Base-by-base conservation (phyloP, 2,113 vertebrate species). In the Cnemophilus loriae region DNA sequence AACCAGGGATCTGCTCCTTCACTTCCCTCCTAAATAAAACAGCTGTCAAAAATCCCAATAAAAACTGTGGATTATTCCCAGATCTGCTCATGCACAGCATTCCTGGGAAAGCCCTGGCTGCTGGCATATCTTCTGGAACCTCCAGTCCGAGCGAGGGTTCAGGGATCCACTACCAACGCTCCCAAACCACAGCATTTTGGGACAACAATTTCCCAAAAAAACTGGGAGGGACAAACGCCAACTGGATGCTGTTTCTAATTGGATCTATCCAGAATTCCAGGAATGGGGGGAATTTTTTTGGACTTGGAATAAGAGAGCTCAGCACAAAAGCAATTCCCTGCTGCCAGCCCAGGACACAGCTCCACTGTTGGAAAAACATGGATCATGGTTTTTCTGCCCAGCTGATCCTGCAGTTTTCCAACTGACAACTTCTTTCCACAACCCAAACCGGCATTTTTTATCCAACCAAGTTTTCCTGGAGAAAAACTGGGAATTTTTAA, bases 171-270 rank as follows among this genome's bases (percentile, higher is more conserved):
- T 67, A 26, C 9, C 49, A 55, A 37, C 0, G 1, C 13, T 87
- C 39, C 2, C 0, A 65, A 92, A 27, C 4, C 0, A 0, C 12
- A 79, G 57, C 1, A 3, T 3, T 71, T 44, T 10, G 42, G 53
- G 27, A 63, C 44, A 50, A 53, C 21, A 2, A 18, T 52, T 42
- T 24, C 19, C 7, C 6, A 1, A 5, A 82, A 73, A 80, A 41
- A 20, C 4, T 13, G 24, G 0, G 2, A 27, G 16, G 42, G 28
- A 61, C 47, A 63, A 67, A 53, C 3, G 14, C 9, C 10, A 30
- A 6, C 20, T 11, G 4, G 7, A 41, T 44, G 57, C 13, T 44
- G 26, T 13, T 55, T 69, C 10, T 2, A 11, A 32, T 8, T 30
- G 12, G 30, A 33, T 78, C 84, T 52, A 39, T 42, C 47, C 77